Base-by-base conservation (phyloP, 2,888 invertebrate genomes). In the Rosalia funebris region DNA sequence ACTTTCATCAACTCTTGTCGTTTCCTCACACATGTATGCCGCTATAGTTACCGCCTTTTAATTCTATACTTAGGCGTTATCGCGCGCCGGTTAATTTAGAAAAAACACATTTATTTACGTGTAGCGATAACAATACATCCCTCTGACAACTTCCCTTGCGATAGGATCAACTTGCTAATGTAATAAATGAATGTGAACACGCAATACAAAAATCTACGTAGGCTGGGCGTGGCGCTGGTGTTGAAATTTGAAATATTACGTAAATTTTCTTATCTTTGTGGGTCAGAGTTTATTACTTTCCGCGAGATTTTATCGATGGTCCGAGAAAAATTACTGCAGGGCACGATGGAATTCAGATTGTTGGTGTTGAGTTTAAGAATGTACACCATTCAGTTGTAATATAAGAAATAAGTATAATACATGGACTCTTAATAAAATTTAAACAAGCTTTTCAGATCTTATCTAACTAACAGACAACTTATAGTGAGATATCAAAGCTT, bases 111-210 rank as follows among this genome's bases (percentile, higher is more conserved):
- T 53, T 48, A 48, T 63, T 53, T 48, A 37, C 47, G 20, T 56
- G 45, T 47, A 12, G 41, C 37, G 56, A 57, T 57, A 63, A 63
- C 53, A 57, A 42, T 53, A 41, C 54, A 57, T 39, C 63, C 55
- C 48, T 44, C 53, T 32, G 53, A 57, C 60, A 57, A 60, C 44
- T 60, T 63, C 57, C 60, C 50, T 9, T 36, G 41, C 32, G 59
- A 62, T 62, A 55, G 19, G 46, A 62, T 62, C 62, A 53, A 36
- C 46, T 36, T 50, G 45, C 56, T 19, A 50, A 36, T 36, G 57
- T 57, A 57, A 61, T 61, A 61, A 61, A 56, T 61, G 56, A 61
- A 50, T 57, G 25, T 39, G 20, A 46, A 53, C 57, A 61, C 57
- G 60, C 60, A 52, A 61, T 39, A 16, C n/a, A 52, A 60, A 55